Conservation (phyloP, 2,888 invertebrate species). For the Lochmaea crataegi region DNA sequence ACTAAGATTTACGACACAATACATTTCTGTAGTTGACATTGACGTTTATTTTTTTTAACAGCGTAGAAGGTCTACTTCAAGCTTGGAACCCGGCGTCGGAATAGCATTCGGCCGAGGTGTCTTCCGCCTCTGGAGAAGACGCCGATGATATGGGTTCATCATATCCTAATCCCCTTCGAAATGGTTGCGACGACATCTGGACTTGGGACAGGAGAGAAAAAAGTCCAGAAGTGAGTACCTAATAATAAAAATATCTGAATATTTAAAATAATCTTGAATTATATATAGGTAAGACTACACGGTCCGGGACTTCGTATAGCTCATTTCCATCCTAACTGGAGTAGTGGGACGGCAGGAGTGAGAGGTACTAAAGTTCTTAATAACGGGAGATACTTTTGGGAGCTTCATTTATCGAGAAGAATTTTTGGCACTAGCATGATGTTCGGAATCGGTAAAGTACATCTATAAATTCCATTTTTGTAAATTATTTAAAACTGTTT, state of each 20-base stretch:
- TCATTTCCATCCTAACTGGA: slow-evolving; percentile 81
- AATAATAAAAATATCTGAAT: background rate
- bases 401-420: slow-evolving; percentile 70
- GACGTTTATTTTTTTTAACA: slow-evolving; percentile 14
- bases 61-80: slow-evolving; percentile 39
- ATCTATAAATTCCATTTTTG: too few relatives aligned
- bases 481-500: background rate
- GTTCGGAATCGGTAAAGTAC: slow-evolving; percentile 73
- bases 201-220: slow-evolving; percentile 74
- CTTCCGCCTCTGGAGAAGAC: slow-evolving; percentile 32
- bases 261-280: too few relatives aligned
- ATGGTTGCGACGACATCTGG: slow-evolving; percentile 73
- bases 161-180: slow-evolving; percentile 43
- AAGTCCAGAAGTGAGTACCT: slow-evolving; percentile 64
- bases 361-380: slow-evolving; percentile 75
- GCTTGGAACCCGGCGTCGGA: slow-evolving; percentile 40
- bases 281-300: slow-evolving; percentile 67
- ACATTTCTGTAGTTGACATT: too few relatives aligned
- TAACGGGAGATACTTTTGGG: slow-evolving; percentile 75
- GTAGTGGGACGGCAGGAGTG: slow-evolving; percentile 79
- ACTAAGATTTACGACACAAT: too few relatives aligned
- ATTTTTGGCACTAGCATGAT: slow-evolving; percentile 82
- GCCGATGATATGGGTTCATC: slow-evolving; percentile 36
- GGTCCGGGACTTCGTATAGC: slow-evolving; percentile 70
- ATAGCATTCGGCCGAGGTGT: slow-evolving; percentile 45